Conservation (phyloP, 2,797 vertebrate species). For the Dryobates pubescens region DNA sequence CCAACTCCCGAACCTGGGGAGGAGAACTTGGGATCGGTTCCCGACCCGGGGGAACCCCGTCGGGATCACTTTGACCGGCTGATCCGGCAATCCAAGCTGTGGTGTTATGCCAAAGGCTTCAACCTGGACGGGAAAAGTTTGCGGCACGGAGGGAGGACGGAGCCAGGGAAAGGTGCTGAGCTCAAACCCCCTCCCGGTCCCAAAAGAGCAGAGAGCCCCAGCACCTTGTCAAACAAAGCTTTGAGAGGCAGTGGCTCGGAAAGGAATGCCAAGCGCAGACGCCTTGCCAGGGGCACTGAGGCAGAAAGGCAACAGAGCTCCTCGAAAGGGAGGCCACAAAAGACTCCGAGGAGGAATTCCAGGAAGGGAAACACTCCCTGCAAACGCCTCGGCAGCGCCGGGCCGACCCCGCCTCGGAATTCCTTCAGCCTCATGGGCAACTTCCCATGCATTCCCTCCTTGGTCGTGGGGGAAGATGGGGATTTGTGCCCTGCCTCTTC, state of each 20-base stretch:
- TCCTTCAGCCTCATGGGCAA: constrained; percentile 80
- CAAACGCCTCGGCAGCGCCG: constrained; percentile 39
- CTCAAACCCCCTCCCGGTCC: neutral
- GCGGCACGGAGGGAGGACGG: constrained; percentile 39
- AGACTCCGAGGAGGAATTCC: neutral
- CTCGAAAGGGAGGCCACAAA: neutral
- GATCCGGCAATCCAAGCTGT: constrained; percentile 80
- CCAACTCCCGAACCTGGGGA: no score
- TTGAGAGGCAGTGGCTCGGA: constrained; percentile 50
- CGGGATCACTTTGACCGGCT: constrained; percentile 80
- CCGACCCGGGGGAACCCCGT: constrained; percentile 43
- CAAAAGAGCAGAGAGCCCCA: constrained; percentile 25
- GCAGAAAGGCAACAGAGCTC: constrained; percentile 14
- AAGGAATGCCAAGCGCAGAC: constrained; percentile 48
- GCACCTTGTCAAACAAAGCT: constrained; percentile 61
- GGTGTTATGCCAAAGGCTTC: constrained; percentile 82
- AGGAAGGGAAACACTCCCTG: constrained; percentile 26
- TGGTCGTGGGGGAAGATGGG: constrained; percentile 81
- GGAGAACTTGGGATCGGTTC: no score
- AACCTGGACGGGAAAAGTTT: constrained; percentile 77
- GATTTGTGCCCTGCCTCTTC: constrained; percentile 82
- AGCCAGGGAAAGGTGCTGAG: neutral
- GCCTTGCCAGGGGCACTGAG: constrained; percentile 23
- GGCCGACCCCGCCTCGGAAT: constrained; percentile 66
- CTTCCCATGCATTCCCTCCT: constrained; percentile 81